A percentile compares a stretch with the other conserved stretches of the same genome.
phyloP scores from a whole-genome alignment of 2,113 vertebrate species.

The Sebastes schlegelii region DNA sequence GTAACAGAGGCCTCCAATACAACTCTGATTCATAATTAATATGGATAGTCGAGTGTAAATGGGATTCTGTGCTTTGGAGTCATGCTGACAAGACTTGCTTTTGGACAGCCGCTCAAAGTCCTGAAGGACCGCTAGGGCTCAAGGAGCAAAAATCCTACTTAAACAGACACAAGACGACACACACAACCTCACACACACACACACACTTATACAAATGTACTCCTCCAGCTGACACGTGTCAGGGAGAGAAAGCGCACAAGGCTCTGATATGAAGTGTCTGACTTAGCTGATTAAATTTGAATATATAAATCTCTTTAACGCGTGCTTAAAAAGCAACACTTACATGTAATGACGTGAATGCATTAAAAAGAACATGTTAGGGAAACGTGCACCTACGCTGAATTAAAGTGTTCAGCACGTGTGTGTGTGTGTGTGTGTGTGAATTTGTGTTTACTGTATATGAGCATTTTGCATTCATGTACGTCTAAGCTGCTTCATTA shows the following conservation, averaged over 20 bases:
- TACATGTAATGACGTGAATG: background rate
- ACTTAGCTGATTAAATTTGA: slow-evolving; percentile 21
- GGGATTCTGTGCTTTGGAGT: slow-evolving; percentile 59
- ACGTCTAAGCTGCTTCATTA: slow-evolving; percentile 37
- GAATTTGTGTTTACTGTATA: slow-evolving; percentile 8
- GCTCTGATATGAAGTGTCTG: slow-evolving; percentile 13
- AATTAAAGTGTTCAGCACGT: slow-evolving; percentile 5
- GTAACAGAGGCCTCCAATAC: slow-evolving; percentile 54
- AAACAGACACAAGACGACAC: slow-evolving; percentile 33
- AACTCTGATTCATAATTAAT: slow-evolving; percentile 72
- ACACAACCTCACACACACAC: slow-evolving; percentile 7
- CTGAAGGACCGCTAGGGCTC: slow-evolving; percentile 56
- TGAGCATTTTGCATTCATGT: slow-evolving; percentile 15
- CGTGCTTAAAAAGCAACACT: slow-evolving; percentile 20
- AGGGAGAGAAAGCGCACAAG: slow-evolving; percentile 6
- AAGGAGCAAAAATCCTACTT: slow-evolving; percentile 35
- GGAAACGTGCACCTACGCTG: background rate
- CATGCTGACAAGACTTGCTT: slow-evolving; percentile 66
- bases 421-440: background rate
- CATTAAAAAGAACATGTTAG: slow-evolving; percentile 13
- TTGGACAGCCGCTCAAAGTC: slow-evolving; percentile 62
- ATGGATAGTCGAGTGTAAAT: slow-evolving; percentile 49
- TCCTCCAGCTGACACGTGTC: slow-evolving; percentile 7
- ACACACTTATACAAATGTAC: slow-evolving; percentile 17
- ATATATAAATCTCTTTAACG: slow-evolving; percentile 3